These are phyloP conservation scores for Octomys mimax DNA, from an alignment of 2,797 vertebrate species.

Conservation along the genomic window DNA sequence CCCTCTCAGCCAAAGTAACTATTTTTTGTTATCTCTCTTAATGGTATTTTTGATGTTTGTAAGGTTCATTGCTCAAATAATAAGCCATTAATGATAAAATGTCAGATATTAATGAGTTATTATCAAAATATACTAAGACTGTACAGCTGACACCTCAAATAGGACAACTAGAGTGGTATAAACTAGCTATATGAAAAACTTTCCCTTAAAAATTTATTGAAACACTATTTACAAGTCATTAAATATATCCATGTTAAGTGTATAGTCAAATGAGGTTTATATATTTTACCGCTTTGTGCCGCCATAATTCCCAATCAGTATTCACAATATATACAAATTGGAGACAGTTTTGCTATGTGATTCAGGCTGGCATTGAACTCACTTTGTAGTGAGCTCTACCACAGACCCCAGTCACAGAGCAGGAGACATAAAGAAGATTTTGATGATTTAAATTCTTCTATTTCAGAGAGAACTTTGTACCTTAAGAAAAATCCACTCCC, in stretches of 20 bases:
- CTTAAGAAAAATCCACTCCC: conserved; percentile 12
- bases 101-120: background rate
- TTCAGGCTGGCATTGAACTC: background rate
- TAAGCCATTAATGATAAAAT: background rate
- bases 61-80: background rate
- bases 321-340: background rate
- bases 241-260: background rate
- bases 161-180: background rate
- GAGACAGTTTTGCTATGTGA: background rate
- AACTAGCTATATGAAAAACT: background rate
- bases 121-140: background rate
- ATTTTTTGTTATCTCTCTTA: background rate
- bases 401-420: no score
- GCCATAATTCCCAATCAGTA: background rate
- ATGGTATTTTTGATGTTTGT: background rate
- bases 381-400: background rate
- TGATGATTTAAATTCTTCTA: conserved; percentile 52
- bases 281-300: background rate
- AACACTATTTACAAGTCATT: background rate
- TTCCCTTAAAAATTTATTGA: background rate
- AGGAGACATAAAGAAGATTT: background rate
- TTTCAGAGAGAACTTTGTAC: conserved; percentile 4
- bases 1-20: background rate
- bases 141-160: background rate
- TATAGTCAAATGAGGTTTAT: background rate